Conservation (phyloP, 1,140 invertebrate genomes). For the Sminthurinus signatus region DNA sequence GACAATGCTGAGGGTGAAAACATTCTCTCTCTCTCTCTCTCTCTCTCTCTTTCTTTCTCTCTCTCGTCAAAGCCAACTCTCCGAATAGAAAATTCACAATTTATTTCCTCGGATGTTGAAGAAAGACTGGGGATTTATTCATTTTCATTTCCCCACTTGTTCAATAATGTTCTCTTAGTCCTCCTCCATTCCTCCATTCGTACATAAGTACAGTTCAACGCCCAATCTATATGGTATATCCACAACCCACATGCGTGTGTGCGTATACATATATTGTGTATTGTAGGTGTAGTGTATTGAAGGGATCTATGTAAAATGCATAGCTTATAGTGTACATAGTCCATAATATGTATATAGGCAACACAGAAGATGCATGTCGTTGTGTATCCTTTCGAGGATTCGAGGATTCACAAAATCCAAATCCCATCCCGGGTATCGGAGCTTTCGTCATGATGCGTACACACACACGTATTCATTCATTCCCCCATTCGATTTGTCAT, state of each 20-base stretch:
- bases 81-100: conserved; percentile 34
- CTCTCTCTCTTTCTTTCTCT: conserved; percentile 9
- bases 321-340: not conserved
- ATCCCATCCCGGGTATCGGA: conserved; percentile 16
- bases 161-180: conserved; percentile 26
- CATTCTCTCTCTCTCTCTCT: not conserved
- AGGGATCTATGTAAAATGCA: too few relatives aligned
- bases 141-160: conserved; percentile 37
- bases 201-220: too few relatives aligned
- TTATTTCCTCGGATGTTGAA: conserved; percentile 24
- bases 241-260: too few relatives aligned
- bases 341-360: not conserved
- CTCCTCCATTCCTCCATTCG: conserved; percentile 1
- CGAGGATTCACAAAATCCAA: conserved; percentile 5
- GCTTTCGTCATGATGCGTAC: not conserved
- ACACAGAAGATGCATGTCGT: not conserved
- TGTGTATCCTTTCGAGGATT: too few relatives aligned
- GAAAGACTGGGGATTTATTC: conserved; percentile 32
- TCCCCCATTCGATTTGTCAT: conserved; percentile 38
- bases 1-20: conserved; percentile 9
- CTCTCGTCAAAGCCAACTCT: conserved; percentile 20
- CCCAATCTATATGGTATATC: too few relatives aligned
- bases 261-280: too few relatives aligned
- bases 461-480: conserved; percentile 24
- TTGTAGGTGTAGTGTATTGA: too few relatives aligned